Evolutionary conservation across 2,888 invertebrate genomes (phyloP).

Genomic region (Chrysolina haemoptera): DNA sequence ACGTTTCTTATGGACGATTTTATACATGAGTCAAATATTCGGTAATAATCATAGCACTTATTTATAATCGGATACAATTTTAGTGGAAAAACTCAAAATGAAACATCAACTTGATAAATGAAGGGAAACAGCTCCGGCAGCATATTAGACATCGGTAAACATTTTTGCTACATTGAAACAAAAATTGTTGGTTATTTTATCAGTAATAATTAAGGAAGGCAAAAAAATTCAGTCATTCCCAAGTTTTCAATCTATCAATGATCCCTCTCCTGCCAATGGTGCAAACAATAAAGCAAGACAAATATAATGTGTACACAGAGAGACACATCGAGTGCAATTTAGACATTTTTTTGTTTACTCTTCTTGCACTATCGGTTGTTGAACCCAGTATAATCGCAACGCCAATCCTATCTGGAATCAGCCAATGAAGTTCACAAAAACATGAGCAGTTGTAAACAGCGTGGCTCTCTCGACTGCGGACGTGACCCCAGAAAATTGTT

Average conservation of each 20-base stretch:
- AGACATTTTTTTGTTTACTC: slow-evolving; percentile 19
- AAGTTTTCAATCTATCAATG: background rate
- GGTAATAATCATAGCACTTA: too few species aligned
- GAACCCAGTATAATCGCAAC: slow-evolving; percentile 38
- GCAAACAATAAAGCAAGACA: slow-evolving; percentile 12
- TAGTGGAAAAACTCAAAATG: too few species aligned
- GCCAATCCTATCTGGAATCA: slow-evolving; percentile 45
- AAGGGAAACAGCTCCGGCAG: too few species aligned
- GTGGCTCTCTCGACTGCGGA: slow-evolving; percentile 22
- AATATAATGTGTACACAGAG: slow-evolving; percentile 19
- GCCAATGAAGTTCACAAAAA: slow-evolving; percentile 48
- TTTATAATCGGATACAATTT: too few species aligned
- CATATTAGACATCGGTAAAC: too few species aligned
- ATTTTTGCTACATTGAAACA: too few species aligned
- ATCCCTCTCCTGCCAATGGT: slow-evolving; percentile 20
- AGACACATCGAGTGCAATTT: slow-evolving; percentile 26
- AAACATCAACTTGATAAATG: too few species aligned
- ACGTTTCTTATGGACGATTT: too few species aligned
- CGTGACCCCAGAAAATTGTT: slow-evolving; percentile 37
- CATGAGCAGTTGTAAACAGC: slow-evolving; percentile 46
- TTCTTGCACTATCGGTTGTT: slow-evolving; percentile 28
- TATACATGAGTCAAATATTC: too few species aligned
- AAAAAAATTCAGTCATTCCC: too few species aligned
- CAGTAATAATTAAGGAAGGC: too few species aligned
- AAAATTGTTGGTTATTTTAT: too few species aligned